Conservation (phyloP, 2,113 vertebrate species). For the Marmota monax region DNA sequence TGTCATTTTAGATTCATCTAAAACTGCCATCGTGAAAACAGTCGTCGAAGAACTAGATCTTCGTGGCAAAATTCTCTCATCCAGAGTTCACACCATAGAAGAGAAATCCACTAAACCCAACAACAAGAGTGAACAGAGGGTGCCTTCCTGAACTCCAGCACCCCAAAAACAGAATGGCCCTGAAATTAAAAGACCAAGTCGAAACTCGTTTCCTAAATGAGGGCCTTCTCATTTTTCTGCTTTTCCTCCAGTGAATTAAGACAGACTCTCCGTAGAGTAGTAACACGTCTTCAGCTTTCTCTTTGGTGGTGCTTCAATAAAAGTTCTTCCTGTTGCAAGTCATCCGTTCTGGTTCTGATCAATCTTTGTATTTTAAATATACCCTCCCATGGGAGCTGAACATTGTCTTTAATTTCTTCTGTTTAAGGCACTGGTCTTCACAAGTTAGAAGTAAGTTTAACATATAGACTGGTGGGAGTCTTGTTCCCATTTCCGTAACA, state of each 20-base stretch:
- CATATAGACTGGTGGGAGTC: not conserved
- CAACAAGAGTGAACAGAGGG: constrained; percentile 68
- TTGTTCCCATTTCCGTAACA: not conserved
- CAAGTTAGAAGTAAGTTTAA: constrained; percentile 3
- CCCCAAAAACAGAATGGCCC: not conserved
- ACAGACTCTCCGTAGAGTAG: constrained; percentile 54
- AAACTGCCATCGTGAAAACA: constrained; percentile 78
- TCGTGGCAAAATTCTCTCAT: constrained; percentile 70
- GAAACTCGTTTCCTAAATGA: not conserved
- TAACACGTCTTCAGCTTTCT: constrained; percentile 43
- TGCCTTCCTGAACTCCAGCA: constrained; percentile 42
- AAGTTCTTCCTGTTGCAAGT: constrained; percentile 73
- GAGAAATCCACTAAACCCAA: constrained; percentile 77
- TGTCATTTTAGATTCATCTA: constrained; percentile 71
- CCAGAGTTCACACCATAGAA: constrained; percentile 77
- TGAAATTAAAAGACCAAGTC: not conserved
- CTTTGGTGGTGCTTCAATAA: constrained; percentile 72
- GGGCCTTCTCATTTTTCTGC: not conserved
- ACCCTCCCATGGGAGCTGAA: not conserved
- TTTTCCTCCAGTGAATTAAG: constrained; percentile 10
- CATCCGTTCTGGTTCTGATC: not conserved
- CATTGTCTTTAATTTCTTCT: constrained; percentile 17
- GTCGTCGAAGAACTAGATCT: constrained; percentile 80
- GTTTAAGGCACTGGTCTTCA: not conserved
- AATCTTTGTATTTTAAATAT: constrained; percentile 52